These are phyloP conservation scores for Apteryx mantelli DNA, from an alignment of 2,113 vertebrate genomes.

Conservation along the genomic window DNA sequence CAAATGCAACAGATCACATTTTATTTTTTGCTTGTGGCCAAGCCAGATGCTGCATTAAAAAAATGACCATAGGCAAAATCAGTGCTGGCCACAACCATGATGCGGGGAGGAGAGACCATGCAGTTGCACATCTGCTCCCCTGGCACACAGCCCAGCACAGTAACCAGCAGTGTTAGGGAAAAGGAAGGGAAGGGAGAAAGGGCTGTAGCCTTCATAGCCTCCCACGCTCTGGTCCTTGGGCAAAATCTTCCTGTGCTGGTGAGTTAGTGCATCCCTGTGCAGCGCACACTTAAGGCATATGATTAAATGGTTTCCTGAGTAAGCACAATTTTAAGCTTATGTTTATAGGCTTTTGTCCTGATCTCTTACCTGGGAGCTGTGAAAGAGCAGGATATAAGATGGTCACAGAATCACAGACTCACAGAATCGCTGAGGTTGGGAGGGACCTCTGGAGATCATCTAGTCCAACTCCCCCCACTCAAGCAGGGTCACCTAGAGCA, in stretches of 20 bases:
- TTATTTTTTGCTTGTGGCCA: not conserved
- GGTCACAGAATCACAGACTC: no score
- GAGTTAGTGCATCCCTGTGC: not conserved
- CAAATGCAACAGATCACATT: not conserved
- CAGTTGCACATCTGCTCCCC: not conserved
- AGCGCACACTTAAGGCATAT: not conserved
- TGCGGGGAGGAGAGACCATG: not conserved
- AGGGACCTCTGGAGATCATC: no score
- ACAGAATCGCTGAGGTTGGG: no score
- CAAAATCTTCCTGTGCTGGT: fast-evolving
- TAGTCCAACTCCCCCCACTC: no score
- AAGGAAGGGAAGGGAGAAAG: not conserved
- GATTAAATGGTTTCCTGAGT: not conserved
- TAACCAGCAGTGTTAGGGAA: not conserved
- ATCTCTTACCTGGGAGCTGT: not conserved
- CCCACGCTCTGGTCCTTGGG: not conserved
- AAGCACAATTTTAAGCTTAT: not conserved
- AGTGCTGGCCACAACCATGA: fast-evolving
- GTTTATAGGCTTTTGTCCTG: not conserved
- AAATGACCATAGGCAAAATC: not conserved
- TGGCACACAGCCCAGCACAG: not conserved
- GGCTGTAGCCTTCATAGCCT: not conserved
- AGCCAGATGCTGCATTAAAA: constrained; percentile 9
- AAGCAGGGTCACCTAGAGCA: no score
- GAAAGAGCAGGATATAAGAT: not conserved